These are phyloP conservation scores for Brachionus plicatilis DNA, from an alignment of 1,140 invertebrate genomes.

Conservation along the genomic window DNA sequence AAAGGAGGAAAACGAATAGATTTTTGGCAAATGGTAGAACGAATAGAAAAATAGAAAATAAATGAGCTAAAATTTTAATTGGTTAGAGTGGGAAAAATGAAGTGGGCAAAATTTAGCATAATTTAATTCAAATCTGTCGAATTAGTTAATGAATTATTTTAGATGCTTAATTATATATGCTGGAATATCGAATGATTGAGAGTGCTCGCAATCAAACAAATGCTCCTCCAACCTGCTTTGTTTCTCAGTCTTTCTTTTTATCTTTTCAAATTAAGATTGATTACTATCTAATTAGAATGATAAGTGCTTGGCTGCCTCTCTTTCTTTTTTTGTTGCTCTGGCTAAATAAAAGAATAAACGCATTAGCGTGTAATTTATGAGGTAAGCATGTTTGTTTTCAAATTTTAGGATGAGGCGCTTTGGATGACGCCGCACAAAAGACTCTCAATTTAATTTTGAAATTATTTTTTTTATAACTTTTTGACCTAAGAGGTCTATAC, in stretches of 20 bases:
- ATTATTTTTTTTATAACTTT: too few species aligned
- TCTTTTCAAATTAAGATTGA: conserved; percentile 28
- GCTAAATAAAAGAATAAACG: neutral
- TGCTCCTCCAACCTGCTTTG: conserved; percentile 8
- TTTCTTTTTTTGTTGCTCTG: neutral
- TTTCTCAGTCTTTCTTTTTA: conserved; percentile 2
- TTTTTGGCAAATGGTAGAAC: neutral
- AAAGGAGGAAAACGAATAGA: neutral
- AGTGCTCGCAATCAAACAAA: neutral
- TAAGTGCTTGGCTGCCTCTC: neutral
- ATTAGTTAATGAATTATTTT: conserved; percentile 1
- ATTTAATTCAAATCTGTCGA: neutral
- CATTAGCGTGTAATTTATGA: conserved; percentile 4
- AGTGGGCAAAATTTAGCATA: neutral
- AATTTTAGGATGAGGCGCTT: neutral
- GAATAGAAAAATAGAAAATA: neutral
- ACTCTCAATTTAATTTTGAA: too few species aligned
- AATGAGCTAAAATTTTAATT: neutral
- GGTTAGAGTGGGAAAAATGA: neutral
- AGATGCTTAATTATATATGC: neutral
- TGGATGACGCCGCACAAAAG: too few species aligned
- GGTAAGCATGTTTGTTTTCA: neutral
- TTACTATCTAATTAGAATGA: conserved; percentile 35
- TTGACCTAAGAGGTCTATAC: too few species aligned
- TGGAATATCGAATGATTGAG: too few species aligned